phyloP scores from a whole-genome alignment of 2,797 vertebrate species.

The Notamacropus eugenii region DNA sequence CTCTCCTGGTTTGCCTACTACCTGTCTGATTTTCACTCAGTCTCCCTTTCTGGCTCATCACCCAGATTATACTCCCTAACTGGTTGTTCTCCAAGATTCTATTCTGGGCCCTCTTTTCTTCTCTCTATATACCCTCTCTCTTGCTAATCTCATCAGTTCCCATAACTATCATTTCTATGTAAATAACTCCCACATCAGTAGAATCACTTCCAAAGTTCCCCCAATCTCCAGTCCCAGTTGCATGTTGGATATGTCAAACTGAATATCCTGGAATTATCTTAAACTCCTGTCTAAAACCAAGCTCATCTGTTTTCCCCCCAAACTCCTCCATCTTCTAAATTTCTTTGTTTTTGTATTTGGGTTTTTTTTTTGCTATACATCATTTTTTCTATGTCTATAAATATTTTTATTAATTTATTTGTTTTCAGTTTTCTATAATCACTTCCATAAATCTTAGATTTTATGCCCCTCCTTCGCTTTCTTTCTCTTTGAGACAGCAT shows the following conservation, averaged over 20 bases:
- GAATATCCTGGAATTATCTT: not conserved
- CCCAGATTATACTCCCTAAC: not conserved
- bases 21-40: not conserved
- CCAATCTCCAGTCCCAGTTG: not conserved
- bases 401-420: too few species aligned
- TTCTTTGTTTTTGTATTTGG: not conserved
- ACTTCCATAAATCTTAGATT: too few species aligned
- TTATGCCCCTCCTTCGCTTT: too few species aligned
- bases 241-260: not conserved
- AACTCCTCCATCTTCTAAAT: not conserved
- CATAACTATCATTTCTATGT: not conserved
- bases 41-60: not conserved
- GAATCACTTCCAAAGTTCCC: not conserved
- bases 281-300: not conserved
- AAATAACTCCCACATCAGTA: not conserved
- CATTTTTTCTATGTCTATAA: too few species aligned
- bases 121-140: not conserved
- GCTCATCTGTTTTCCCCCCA: not conserved
- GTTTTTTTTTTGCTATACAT: too few species aligned
- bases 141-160: not conserved
- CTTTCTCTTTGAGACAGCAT: too few species aligned
- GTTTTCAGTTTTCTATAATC: too few species aligned
- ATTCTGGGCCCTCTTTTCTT: not conserved
- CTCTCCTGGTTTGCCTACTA: not conserved
- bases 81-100: not conserved